Evolutionary conservation across 2,888 invertebrate species (phyloP).

Genomic region (Drosophila cracens): DNA sequence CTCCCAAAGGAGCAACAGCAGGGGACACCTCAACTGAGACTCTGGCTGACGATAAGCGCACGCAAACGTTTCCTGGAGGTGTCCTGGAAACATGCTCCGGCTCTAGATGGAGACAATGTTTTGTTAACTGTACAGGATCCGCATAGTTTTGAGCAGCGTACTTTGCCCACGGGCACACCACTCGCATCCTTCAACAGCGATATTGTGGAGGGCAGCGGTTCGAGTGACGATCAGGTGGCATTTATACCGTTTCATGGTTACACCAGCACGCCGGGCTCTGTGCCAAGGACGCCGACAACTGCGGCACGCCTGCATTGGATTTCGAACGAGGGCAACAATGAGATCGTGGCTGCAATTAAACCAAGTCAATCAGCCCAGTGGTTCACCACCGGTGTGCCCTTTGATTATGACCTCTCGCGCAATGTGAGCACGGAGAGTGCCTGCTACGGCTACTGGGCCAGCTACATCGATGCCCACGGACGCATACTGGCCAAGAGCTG

Average conservation of each 20-base stretch:
- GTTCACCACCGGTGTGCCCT: constrained; percentile 83
- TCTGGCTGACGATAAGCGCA: constrained; percentile 84
- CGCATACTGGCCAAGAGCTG: constrained; percentile 85
- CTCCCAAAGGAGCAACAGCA: constrained; percentile 26
- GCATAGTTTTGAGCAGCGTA: constrained; percentile 70
- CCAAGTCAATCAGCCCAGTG: constrained; percentile 78
- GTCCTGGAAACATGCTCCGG: constrained; percentile 83
- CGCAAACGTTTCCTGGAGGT: constrained; percentile 82
- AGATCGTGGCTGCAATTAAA: constrained; percentile 77
- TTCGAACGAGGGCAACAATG: constrained; percentile 75
- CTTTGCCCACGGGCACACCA: constrained; percentile 66
- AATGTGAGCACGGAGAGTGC: constrained; percentile 76
- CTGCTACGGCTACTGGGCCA: constrained; percentile 85
- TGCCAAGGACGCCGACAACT: not conserved
- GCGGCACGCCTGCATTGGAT: constrained; percentile 72
- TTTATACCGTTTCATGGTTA: constrained; percentile 61
- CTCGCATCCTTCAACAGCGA: constrained; percentile 55
- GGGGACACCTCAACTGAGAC: constrained; percentile 37
- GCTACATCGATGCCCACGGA: constrained; percentile 81
- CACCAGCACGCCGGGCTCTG: constrained; percentile 36
- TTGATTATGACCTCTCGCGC: constrained; percentile 77
- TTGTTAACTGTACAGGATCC: constrained; percentile 82
- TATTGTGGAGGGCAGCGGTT: constrained; percentile 64
- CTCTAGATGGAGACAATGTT: constrained; percentile 75
- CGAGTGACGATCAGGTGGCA: constrained; percentile 37